These are phyloP conservation scores for Camelus dromedarius DNA, from an alignment of 2,113 vertebrate species.

Conservation along the genomic window DNA sequence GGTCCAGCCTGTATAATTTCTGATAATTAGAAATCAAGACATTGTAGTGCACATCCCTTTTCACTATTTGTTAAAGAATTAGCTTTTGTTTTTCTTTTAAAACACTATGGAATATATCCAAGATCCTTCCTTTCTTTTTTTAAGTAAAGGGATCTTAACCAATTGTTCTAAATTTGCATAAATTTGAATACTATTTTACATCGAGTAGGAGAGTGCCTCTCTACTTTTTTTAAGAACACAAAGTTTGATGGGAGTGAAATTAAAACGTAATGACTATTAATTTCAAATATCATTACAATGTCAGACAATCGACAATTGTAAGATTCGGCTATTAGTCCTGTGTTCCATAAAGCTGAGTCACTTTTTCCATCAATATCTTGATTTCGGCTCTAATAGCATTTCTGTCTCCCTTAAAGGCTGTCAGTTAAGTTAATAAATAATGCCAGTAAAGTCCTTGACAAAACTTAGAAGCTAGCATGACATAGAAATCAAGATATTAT, in stretches of 20 bases:
- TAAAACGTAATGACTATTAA: not conserved
- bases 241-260: not conserved
- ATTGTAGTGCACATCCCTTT: not conserved
- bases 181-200: not conserved
- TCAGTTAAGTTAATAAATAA: not conserved
- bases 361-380: not conserved
- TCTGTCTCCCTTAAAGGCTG: not conserved
- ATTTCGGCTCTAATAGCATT: not conserved
- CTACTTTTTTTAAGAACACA: not conserved
- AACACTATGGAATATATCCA: slow-evolving; percentile 4
- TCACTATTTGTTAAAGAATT: not conserved
- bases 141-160: not conserved
- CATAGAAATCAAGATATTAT: not conserved
- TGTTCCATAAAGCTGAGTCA: not conserved
- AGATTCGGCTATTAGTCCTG: not conserved
- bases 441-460: not conserved
- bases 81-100: not conserved
- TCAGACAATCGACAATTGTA: not conserved
- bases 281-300: not conserved
- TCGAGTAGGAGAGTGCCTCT: not conserved
- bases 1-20: not conserved
- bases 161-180: not conserved
- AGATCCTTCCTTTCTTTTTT: not conserved
- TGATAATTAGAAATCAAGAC: not conserved
- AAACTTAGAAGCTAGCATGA: not conserved